These are phyloP conservation scores for Tenthredo amoena DNA, from an alignment of 2,888 invertebrate species.

Conservation along the genomic window DNA sequence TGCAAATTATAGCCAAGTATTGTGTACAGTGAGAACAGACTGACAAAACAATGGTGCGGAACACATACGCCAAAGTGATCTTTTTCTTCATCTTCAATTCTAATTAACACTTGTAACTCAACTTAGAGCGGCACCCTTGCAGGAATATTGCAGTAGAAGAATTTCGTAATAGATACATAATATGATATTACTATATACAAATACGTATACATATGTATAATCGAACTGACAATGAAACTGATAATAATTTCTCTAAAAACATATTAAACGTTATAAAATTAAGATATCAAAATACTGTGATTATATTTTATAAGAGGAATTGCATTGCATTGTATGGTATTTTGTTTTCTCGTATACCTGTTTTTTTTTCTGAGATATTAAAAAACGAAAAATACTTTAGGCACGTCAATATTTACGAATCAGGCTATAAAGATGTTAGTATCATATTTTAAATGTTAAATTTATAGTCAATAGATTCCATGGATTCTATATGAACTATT, in stretches of 20 bases:
- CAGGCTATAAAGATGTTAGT: neutral
- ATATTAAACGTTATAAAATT: conserved; percentile 20
- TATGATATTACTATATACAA: neutral
- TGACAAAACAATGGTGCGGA: conserved; percentile 58
- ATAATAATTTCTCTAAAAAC: neutral
- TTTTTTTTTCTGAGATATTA: neutral
- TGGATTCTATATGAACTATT: neutral
- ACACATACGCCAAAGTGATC: conserved; percentile 63
- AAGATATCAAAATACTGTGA: conserved; percentile 42
- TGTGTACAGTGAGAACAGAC: conserved; percentile 70
- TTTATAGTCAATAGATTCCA: neutral
- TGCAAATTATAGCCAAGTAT: conserved; percentile 59
- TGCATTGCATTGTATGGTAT: neutral
- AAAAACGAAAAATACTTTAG: neutral
- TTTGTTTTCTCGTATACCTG: neutral
- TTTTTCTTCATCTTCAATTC: conserved; percentile 47
- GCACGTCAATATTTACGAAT: neutral
- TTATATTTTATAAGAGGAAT: conserved; percentile 32
- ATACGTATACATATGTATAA: neutral
- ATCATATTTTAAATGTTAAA: neutral
- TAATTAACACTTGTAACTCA: conserved; percentile 49
- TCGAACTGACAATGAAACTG: conserved; percentile 33
- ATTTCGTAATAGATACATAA: conserved; percentile 1
- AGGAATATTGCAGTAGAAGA: conserved; percentile 33
- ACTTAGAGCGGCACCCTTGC: conserved; percentile 35